A percentile compares a stretch with the other conserved stretches of the same genome.
Evolutionary conservation across 2,888 invertebrate genomes (phyloP).

Genomic region (Cataglyphis rosenhaueri): DNA sequence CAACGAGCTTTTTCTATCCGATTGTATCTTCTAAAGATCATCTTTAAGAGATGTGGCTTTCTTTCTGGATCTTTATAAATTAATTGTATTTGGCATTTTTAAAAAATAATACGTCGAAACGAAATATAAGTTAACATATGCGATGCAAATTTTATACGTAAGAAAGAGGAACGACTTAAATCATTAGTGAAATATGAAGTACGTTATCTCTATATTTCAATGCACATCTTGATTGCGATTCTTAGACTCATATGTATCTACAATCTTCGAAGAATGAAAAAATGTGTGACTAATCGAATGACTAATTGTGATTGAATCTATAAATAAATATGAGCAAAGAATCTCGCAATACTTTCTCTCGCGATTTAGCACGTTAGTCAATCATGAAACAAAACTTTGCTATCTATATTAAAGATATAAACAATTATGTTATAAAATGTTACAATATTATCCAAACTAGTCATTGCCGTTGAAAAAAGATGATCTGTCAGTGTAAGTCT

Average conservation of each 20-base stretch:
- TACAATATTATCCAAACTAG: neutral
- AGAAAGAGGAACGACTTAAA: neutral
- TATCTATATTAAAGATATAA: neutral
- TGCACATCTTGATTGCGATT: neutral
- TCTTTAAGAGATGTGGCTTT: neutral
- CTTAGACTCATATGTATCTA: neutral
- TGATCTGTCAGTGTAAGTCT: neutral
- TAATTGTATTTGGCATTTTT: neutral
- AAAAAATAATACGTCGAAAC: neutral
- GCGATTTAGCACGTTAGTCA: neutral
- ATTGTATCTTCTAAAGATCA: constrained; percentile 14
- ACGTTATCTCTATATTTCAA: neutral
- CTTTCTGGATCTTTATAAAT: neutral
- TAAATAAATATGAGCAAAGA: constrained; percentile 30
- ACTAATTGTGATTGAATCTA: constrained; percentile 9
- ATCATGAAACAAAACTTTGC: constrained; percentile 5
- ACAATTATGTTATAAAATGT: neutral
- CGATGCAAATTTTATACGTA: neutral
- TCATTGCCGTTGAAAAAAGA: neutral
- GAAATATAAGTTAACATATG: neutral
- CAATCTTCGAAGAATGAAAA: neutral
- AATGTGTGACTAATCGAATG: constrained; percentile 11
- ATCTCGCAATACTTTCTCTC: constrained; percentile 4
- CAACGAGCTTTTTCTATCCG: neutral
- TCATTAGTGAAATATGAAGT: neutral